Evolutionary conservation across 2,888 invertebrate genomes (phyloP).

Genomic region (Cantharis lateralis): DNA sequence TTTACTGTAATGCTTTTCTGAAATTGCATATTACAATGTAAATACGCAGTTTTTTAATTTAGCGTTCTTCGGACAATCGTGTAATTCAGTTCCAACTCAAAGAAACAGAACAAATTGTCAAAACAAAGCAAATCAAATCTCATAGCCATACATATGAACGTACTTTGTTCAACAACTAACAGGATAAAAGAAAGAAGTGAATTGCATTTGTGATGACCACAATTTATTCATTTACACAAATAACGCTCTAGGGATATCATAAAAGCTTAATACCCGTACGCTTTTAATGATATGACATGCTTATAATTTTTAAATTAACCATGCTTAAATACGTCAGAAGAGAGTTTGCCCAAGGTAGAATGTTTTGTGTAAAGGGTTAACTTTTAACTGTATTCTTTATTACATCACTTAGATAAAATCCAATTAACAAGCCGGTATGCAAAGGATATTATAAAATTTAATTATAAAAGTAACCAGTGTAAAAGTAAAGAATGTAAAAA

Average conservation of each 20-base stretch:
- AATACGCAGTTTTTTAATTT: constrained; percentile 44
- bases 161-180: constrained; percentile 36
- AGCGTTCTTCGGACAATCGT: constrained; percentile 45
- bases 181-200: constrained; percentile 43
- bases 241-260: constrained; percentile 43
- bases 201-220: constrained; percentile 47
- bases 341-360: constrained; percentile 36
- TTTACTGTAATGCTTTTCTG: constrained; percentile 19
- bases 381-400: constrained; percentile 40
- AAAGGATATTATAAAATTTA: constrained; percentile 44
- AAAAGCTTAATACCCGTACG: constrained; percentile 47
- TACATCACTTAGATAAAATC: constrained; percentile 44
- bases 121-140: constrained; percentile 45
- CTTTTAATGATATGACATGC: constrained; percentile 50
- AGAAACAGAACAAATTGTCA: constrained; percentile 50
- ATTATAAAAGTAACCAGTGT: constrained; percentile 41
- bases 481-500: constrained; percentile 25
- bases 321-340: constrained; percentile 40
- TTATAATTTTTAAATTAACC: constrained; percentile 51
- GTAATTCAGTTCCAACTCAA: constrained; percentile 47
- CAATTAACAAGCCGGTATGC: constrained; percentile 41
- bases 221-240: constrained; percentile 50
- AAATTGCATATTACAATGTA: constrained; percentile 49
- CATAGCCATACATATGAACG: constrained; percentile 17
- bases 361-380: constrained; percentile 36